A percentile compares a stretch with the other conserved stretches of the same genome.
These are phyloP conservation scores for Dilophus febrilis DNA, from an alignment of 2,888 invertebrate species.

Conservation along the genomic window DNA sequence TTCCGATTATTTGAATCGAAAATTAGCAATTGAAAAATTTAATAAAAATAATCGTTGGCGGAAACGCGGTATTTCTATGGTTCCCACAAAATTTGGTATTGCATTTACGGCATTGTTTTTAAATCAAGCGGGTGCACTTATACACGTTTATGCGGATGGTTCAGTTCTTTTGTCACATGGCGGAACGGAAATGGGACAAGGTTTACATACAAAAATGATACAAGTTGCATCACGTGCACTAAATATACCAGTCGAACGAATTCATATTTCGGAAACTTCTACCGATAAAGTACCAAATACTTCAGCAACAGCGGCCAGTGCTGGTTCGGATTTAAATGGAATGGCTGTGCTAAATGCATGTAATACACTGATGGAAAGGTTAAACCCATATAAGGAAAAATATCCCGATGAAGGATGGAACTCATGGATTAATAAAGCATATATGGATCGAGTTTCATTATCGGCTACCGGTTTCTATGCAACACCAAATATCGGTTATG, in stretches of 20 bases:
- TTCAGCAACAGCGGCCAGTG: conserved; percentile 76
- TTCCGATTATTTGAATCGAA: conserved; percentile 44
- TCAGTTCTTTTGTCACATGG: conserved; percentile 79
- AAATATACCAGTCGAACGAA: conserved; percentile 49
- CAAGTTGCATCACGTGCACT: conserved; percentile 69
- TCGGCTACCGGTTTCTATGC: conserved; percentile 72
- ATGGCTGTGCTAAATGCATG: conserved; percentile 82
- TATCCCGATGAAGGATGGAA: conserved; percentile 71
- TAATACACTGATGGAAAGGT: conserved; percentile 47
- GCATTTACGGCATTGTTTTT: conserved; percentile 58
- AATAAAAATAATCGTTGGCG: conserved; percentile 68
- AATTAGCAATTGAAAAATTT: conserved; percentile 42
- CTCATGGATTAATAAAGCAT: conserved; percentile 64
- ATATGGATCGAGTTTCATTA: conserved; percentile 56
- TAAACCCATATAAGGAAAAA: conserved; percentile 54
- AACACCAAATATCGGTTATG: conserved; percentile 55
- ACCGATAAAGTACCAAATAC: conserved; percentile 88
- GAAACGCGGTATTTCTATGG: conserved; percentile 66
- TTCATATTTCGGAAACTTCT: conserved; percentile 66
- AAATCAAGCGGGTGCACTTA: conserved; percentile 75
- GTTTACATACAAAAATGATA: conserved; percentile 88
- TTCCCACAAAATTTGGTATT: conserved; percentile 75
- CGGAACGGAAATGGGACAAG: conserved; percentile 97
- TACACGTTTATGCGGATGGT: conserved; percentile 75
- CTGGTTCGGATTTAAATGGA: conserved; percentile 78